Conservation (phyloP, 2,888 invertebrate species). For the Polia nebulosa region DNA sequence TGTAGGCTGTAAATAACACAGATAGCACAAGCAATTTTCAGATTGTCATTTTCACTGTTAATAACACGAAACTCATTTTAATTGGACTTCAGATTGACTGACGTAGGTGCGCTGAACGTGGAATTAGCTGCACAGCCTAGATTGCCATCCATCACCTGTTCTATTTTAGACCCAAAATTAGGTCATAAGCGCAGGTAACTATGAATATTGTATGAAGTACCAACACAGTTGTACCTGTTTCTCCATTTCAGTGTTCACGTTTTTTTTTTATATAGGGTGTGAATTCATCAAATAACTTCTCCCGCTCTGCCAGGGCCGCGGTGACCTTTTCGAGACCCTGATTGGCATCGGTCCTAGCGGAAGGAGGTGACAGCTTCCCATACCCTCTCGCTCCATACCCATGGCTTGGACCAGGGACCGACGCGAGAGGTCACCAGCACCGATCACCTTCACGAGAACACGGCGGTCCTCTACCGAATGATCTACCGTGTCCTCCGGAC, state of each 20-base stretch:
- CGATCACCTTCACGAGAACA: too few relatives aligned
- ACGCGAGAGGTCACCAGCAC: too few relatives aligned
- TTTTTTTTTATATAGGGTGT: too few relatives aligned
- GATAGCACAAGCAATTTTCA: slow-evolving; percentile 6
- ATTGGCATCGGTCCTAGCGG: too few relatives aligned
- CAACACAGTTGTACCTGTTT: neutral
- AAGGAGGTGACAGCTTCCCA: too few relatives aligned
- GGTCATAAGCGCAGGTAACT: slow-evolving; percentile 19
- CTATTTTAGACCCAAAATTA: slow-evolving; percentile 44
- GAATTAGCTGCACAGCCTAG: slow-evolving; percentile 26
- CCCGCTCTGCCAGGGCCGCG: too few relatives aligned
- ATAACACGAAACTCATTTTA: slow-evolving; percentile 46
- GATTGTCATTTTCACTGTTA: slow-evolving; percentile 44
- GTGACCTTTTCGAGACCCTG: too few relatives aligned
- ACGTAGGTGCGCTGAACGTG: slow-evolving; percentile 25
- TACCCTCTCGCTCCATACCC: too few relatives aligned
- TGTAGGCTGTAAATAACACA: slow-evolving; percentile 24
- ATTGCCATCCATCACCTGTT: slow-evolving; percentile 34
- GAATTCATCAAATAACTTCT: too few relatives aligned
- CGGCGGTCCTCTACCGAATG: too few relatives aligned
- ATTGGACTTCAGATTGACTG: slow-evolving; percentile 58
- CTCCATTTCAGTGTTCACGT: slow-evolving; percentile 1
- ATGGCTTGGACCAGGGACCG: too few relatives aligned
- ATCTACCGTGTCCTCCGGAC: too few relatives aligned
- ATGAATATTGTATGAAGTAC: slow-evolving; percentile 5